Percentiles rank a stretch among this genome's conserved stretches.
These are phyloP conservation scores for Xestia c-nigrum DNA, from an alignment of 2,888 invertebrate species.

Conservation along the genomic window DNA sequence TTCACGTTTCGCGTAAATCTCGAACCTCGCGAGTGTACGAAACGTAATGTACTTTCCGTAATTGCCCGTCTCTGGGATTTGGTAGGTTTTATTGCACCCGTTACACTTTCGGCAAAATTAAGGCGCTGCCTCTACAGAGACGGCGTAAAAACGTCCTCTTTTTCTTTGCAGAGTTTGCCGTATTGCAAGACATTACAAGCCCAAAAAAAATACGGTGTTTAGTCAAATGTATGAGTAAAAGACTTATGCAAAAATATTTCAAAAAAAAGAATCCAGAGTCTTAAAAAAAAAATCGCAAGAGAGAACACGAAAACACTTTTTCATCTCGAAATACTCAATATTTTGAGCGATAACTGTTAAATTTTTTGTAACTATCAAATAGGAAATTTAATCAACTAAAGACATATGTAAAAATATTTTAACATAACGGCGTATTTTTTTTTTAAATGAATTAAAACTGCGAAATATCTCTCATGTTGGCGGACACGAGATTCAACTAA, in stretches of 20 bases:
- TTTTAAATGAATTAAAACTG: background rate
- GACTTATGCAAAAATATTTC: background rate
- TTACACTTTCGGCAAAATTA: too few relatives aligned
- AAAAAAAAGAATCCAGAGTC: background rate
- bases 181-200: background rate
- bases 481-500: too few relatives aligned
- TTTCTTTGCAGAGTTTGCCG: background rate
- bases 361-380: background rate
- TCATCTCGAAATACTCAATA: constrained; percentile 1
- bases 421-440: background rate
- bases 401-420: background rate
- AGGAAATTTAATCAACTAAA: background rate
- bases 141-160: background rate
- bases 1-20: too few relatives aligned
- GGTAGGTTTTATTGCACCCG: too few relatives aligned
- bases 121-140: too few relatives aligned
- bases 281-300: background rate
- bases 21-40: too few relatives aligned
- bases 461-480: background rate
- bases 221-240: background rate
- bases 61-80: too few relatives aligned
- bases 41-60: too few relatives aligned
- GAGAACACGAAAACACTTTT: background rate
- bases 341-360: background rate
- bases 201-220: background rate